Evolutionary conservation across 92 coral and sea anemone species (phyloP).

Genomic region (Epizoanthus illoricatus): DNA sequence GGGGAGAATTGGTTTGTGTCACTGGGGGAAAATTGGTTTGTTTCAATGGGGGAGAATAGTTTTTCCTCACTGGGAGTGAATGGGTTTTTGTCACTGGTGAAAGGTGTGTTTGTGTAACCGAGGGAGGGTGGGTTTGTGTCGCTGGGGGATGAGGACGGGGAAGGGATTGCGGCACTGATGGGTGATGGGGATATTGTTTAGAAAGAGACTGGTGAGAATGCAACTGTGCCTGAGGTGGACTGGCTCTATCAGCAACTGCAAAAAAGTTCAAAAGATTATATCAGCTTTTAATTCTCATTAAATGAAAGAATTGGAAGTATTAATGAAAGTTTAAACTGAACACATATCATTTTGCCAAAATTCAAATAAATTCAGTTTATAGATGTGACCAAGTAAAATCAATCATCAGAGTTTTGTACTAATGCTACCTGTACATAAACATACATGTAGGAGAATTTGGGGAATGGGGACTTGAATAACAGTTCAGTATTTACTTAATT

Average conservation of each 20-base stretch:
- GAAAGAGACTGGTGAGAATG: constrained; percentile 18
- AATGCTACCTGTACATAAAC: no score
- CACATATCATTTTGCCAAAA: no score
- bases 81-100: constrained; percentile 12
- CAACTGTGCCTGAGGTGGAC: constrained; percentile 31
- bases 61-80: not conserved
- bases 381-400: no score
- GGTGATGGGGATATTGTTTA: not conserved
- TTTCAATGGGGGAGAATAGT: constrained; percentile 8
- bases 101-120: not conserved
- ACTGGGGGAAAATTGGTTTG: not conserved
- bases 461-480: no score
- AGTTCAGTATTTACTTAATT: no score
- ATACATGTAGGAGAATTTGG: no score
- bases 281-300: no score
- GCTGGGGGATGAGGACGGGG: not conserved
- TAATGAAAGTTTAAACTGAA: no score
- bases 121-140: not conserved
- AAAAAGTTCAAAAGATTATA: not conserved
- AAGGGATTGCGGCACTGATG: constrained; percentile 10
- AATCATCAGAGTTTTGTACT: no score
- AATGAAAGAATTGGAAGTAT: no score
- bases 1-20: not conserved
- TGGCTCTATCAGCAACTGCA: constrained; percentile 39
- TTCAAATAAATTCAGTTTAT: no score